Evolutionary conservation across 1,140 invertebrate genomes (phyloP).

Genomic region (Conus betulinus): DNA sequence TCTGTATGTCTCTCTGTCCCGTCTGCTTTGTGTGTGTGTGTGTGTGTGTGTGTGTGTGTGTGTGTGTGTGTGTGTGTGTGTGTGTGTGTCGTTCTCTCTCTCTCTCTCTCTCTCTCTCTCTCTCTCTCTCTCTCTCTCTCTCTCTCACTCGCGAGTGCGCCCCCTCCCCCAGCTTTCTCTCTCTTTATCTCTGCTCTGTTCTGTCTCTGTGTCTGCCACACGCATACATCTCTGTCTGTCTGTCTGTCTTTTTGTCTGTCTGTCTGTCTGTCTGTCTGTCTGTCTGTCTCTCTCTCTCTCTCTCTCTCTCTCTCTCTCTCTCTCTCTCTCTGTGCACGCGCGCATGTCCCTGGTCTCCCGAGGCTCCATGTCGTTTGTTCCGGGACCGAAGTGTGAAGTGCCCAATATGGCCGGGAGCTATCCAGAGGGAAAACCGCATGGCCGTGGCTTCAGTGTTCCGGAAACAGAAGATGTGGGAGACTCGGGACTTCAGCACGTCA

Average conservation of each 20-base stretch:
- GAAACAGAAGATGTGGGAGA: no score
- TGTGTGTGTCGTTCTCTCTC: no score
- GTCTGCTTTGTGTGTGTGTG: no score
- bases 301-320: not conserved
- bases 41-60: not conserved
- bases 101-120: not conserved
- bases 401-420: no score
- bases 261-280: not conserved
- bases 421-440: no score
- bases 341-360: not conserved
- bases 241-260: not conserved
- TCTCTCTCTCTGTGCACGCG: no score
- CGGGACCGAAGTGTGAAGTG: not conserved
- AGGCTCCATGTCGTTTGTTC: not conserved
- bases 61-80: not conserved
- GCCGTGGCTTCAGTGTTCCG: no score
- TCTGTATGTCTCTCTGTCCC: no score
- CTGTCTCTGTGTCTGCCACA: not conserved
- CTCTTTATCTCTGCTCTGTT: not conserved
- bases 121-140: no score
- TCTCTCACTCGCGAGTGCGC: not conserved
- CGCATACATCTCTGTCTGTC: not conserved
- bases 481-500: no score
- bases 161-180: not conserved
- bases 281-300: not conserved